A percentile compares a stretch with the other conserved stretches of the same genome.
phyloP scores from a whole-genome alignment of 2,888 invertebrate genomes.

The Pimpla rufipes region DNA sequence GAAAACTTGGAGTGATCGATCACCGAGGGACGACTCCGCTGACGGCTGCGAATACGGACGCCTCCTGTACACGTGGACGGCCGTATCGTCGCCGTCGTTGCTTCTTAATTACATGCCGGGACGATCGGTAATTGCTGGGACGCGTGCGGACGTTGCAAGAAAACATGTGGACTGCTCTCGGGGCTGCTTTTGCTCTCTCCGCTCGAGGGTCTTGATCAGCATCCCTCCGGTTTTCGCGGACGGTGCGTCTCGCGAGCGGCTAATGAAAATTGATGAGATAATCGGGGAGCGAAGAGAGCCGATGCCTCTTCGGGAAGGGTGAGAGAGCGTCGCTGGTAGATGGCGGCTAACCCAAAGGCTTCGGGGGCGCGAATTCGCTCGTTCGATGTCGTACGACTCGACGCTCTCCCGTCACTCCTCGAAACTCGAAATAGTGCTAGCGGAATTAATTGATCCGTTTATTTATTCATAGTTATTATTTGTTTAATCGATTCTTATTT shows the following conservation, averaged over 20 bases:
- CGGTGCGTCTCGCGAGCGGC: conserved; percentile 75
- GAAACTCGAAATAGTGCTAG: conserved; percentile 28
- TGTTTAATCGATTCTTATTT: not conserved
- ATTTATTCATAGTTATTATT: not conserved
- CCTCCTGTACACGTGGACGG: conserved; percentile 10
- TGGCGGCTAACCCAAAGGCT: conserved; percentile 39
- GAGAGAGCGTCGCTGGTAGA: conserved; percentile 42
- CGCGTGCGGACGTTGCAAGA: conserved; percentile 76
- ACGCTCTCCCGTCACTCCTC: conserved; percentile 16
- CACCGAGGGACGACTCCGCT: conserved; percentile 33
- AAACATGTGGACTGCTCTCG: conserved; percentile 76
- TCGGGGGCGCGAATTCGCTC: conserved; percentile 54
- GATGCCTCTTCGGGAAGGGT: conserved; percentile 45
- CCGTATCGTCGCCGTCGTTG: conserved; percentile 44
- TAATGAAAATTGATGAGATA: conserved; percentile 85
- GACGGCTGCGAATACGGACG: conserved; percentile 42
- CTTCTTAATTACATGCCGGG: conserved; percentile 80
- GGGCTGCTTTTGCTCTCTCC: conserved; percentile 31
- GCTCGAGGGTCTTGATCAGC: conserved; percentile 76
- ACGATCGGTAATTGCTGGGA: conserved; percentile 66
- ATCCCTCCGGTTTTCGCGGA: conserved; percentile 70
- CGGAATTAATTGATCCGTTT: conserved; percentile 10
- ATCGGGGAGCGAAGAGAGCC: conserved; percentile 69
- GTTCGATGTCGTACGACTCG: conserved; percentile 50
- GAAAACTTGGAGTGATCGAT: conserved; percentile 57